These are phyloP conservation scores for Sarcophaga bullata DNA, from an alignment of 1,140 invertebrate genomes.

Conservation along the genomic window DNA sequence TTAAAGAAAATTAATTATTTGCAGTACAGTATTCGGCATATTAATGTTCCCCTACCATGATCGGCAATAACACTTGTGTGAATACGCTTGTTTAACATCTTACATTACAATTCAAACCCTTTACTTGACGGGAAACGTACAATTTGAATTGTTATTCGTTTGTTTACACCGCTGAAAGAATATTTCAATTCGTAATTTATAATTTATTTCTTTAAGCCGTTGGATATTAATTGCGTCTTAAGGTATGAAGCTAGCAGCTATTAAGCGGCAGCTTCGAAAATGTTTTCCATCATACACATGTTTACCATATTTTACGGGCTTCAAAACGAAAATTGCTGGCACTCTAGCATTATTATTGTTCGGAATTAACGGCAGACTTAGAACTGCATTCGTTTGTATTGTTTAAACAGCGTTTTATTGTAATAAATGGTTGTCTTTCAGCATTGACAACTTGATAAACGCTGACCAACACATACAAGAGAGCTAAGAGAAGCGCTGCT, in stretches of 20 bases:
- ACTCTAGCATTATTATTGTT: neutral
- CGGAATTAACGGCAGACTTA: neutral
- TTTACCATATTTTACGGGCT: neutral
- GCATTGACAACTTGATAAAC: conserved; percentile 21
- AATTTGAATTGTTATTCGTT: neutral
- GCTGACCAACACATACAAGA: neutral
- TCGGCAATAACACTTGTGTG: neutral
- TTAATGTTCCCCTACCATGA: neutral
- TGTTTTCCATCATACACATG: conserved; percentile 9
- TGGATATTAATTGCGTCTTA: conserved; percentile 12
- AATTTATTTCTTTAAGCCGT: neutral
- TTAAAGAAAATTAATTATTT: no score
- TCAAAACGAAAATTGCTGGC: neutral
- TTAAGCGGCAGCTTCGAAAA: neutral
- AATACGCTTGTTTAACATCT: neutral
- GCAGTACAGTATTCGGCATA: neutral
- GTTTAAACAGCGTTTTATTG: neutral
- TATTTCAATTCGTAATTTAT: conserved; percentile 8
- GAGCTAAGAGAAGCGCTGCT: neutral
- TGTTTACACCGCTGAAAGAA: conserved; percentile 6
- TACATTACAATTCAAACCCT: neutral
- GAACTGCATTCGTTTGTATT: neutral
- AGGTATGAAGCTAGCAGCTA: neutral
- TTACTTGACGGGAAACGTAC: no score
- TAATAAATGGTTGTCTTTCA: conserved; percentile 13